Evolutionary conservation across 30 jellyfish, hydroid and myxozoan species (phyloP).

Genomic region (Hydra vulgaris): DNA sequence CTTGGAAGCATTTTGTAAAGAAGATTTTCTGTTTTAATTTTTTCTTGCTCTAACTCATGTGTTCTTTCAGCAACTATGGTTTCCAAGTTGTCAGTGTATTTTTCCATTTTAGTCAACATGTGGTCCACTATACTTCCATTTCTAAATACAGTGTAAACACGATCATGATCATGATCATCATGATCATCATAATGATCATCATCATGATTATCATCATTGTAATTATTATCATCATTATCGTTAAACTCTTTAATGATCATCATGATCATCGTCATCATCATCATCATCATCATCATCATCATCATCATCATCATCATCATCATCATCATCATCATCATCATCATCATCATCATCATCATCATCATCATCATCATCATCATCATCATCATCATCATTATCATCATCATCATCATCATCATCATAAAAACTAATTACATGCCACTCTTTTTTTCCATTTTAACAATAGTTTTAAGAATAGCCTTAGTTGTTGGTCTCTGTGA

Average conservation of each 20-base stretch:
- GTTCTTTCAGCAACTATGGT: slow-evolving; percentile 84
- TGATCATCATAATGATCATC: not conserved
- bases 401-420: not conserved
- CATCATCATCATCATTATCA: slow-evolving; percentile 4
- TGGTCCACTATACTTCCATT: slow-evolving; percentile 44
- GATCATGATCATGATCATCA: too few species aligned
- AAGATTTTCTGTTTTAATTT: slow-evolving; percentile 60
- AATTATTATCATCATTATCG: too few species aligned
- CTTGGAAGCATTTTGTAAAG: slow-evolving; percentile 86
- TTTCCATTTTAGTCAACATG: slow-evolving; percentile 82
- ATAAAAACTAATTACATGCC: slow-evolving; percentile 21
- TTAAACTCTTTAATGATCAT: too few species aligned
- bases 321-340: too few species aligned
- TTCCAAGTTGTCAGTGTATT: slow-evolving; percentile 72
- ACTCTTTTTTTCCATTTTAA: slow-evolving; percentile 10
- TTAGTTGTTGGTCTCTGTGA: slow-evolving; percentile 58
- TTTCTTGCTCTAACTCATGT: slow-evolving; percentile 63
- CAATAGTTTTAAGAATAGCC: slow-evolving; percentile 25
- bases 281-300: too few species aligned
- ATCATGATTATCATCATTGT: too few species aligned
- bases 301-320: too few species aligned
- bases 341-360: slow-evolving; percentile 12
- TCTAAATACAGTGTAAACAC: slow-evolving; percentile 9
- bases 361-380: slow-evolving; percentile 15
- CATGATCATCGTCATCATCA: too few species aligned